Base-by-base conservation (phyloP, 1,140 invertebrate species). In the Calliopsis andreniformis region DNA sequence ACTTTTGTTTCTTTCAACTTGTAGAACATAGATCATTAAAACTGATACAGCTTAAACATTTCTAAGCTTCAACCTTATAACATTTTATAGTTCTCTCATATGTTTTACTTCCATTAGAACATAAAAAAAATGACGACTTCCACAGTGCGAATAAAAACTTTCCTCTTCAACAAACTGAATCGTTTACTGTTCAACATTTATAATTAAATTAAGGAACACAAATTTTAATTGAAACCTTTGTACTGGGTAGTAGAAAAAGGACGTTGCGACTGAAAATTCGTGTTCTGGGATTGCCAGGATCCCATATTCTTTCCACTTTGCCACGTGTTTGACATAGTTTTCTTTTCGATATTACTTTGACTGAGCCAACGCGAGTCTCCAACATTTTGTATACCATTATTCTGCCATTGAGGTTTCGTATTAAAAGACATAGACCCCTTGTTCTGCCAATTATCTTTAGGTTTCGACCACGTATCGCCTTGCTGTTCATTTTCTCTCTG, bases 371-470 rank as follows among this genome's bases (percentile, higher is more conserved):
- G 83, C n/a, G 73, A 63, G 0, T 87, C 82, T n/a, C 76, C 78
- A 1, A 68, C n/a, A 28, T 39, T 83, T 49, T 72, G 70, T 64
- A 63, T 76, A 18, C 47, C 18, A 42, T 51, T 79, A 30, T 66
- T 79, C 62, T 83, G 77, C 68, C 85, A 82, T 7, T 77, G 42
- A 25, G 67, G 51, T 61, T 87, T 87, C 1, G 47, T 20, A 23
- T 30, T 14, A 39, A 75, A 61, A 53, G 68, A 18, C 53, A 56
- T n/a, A n/a, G n/a, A 30, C 42, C 73, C 72, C 64, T 79, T 87
- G 35, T 63, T 87, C 23, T 84, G 82, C 85, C 85, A 87, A 76
- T 35, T 69, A n/a, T 85, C 68, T 66, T 78, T 82, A 10, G 58
- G 28, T 32, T 83, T 82, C 28, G 49, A n/a, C 85, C 86, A 84